A percentile compares a stretch with the other conserved stretches of the same genome.
Conservation (phyloP, 2,113 vertebrate genomes). For the Nothocercus julius region DNA sequence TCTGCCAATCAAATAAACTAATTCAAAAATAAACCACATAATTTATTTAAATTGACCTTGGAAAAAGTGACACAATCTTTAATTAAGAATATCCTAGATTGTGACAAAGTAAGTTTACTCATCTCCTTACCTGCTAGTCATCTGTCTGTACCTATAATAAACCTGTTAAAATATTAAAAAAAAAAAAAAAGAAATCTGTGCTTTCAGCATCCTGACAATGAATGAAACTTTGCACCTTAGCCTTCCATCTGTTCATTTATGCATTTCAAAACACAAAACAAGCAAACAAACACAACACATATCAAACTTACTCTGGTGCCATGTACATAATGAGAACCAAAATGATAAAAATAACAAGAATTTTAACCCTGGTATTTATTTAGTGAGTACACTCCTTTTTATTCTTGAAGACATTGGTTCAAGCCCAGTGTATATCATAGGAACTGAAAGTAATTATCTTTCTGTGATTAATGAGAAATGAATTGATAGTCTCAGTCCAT, state of each 20-base stretch:
- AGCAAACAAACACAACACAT: too few species aligned
- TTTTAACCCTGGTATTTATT: not conserved
- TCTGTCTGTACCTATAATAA: not conserved
- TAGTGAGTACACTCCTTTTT: not conserved
- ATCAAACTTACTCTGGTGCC: not conserved
- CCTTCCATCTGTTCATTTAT: not conserved
- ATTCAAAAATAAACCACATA: not conserved
- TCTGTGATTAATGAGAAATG: not conserved
- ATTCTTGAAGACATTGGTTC: not conserved
- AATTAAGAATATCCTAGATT: not conserved
- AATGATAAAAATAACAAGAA: not conserved
- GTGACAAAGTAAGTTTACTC: not conserved
- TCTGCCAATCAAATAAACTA: not conserved
- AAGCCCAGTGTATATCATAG: not conserved
- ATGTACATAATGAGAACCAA: not conserved
- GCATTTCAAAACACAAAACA: not conserved
- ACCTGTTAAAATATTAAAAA: not conserved
- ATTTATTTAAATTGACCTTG: not conserved
- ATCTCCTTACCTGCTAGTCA: not conserved
- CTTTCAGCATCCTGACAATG: not conserved
- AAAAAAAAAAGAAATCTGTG: not conserved
- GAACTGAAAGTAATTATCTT: not conserved
- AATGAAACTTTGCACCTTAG: not conserved
- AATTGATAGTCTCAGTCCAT: not conserved
- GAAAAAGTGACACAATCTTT: not conserved